Conservation (phyloP, 2,113 vertebrate genomes). For the Oryzias melastigma region DNA sequence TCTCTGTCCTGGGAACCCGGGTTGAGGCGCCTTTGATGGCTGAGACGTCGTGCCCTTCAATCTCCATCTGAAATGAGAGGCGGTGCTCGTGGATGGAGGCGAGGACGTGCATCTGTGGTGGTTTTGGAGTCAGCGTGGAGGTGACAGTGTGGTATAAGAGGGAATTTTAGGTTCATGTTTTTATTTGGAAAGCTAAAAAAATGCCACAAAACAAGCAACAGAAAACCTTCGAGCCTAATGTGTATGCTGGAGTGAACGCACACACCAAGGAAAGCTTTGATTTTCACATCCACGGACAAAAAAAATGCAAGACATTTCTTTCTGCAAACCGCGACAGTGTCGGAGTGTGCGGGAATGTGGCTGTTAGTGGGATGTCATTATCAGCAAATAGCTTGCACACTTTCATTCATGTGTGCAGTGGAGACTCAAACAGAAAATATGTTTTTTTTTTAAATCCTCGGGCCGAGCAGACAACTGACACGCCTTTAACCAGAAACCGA, state of each 20-base stretch:
- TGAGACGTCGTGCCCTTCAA: conserved; percentile 52
- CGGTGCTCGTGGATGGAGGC: conserved; percentile 52
- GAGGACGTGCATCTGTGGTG: conserved; percentile 56
- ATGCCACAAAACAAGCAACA: neutral
- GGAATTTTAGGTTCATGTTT: neutral
- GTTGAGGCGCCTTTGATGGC: too few species aligned
- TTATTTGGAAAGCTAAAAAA: conserved; percentile 14
- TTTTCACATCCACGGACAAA: conserved; percentile 55
- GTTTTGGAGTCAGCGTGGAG: conserved; percentile 53
- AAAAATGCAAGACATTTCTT: conserved; percentile 54
- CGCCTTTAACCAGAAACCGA: conserved; percentile 69
- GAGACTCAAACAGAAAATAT: conserved; percentile 60
- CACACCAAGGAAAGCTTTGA: conserved; percentile 57
- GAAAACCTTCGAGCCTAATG: conserved; percentile 32
- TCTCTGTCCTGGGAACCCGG: too few species aligned
- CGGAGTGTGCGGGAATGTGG: conserved; percentile 13
- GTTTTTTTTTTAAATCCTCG: conserved; percentile 45
- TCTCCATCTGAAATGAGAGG: conserved; percentile 70
- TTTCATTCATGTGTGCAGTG: conserved; percentile 52
- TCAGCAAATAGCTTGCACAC: conserved; percentile 49
- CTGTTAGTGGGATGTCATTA: conserved; percentile 33
- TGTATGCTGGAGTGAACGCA: conserved; percentile 34
- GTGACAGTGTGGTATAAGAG: conserved; percentile 9
- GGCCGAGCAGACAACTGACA: conserved; percentile 57
- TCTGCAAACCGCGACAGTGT: conserved; percentile 59